Base-by-base conservation (phyloP, 2,113 vertebrate genomes). In the Periophthalmus modestus region DNA sequence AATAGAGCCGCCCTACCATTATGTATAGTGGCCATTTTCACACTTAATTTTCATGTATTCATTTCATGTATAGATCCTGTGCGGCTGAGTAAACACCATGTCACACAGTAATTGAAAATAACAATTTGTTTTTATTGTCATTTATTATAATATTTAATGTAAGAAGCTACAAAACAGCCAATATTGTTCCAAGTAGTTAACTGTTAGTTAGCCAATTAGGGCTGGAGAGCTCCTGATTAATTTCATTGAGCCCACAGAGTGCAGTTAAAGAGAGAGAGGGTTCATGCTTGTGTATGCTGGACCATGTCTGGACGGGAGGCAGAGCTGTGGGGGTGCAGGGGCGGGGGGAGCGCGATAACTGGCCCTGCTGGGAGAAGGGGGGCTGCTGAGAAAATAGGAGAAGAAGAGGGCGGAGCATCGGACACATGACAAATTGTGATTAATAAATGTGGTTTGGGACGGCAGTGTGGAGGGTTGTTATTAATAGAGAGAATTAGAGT, bases 401-500 rank as follows among this genome's bases (percentile, higher is more conserved):
- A 69, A 74, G 80, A 71, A 85, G 82, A 77, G 81, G 91, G 91
- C 82, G 90, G 90, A 91, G 89, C 86, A 59, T 85, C 13, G 87
- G 93, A 91, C 91, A 91, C 91, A 91, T 94, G 93, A 94, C 93
- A 94, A 94, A 94, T 94, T 93, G 93, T 94, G 93, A 94, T 94
- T 93, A 94, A 94, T 94, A 94, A 94, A 93, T 92, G 92, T 92
- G 91, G 88, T 94, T 91, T 82, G 82, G 91, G 91, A 89, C 72
- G 72, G 88, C 87, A 91, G 90, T 91, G 91, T 91, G 89, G 87
- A 90, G 88, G 88, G 89, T 88, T 91, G 88, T 93, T 94, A 93
- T 94, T 94, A 94, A 94, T 94, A 93, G 93, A 92, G 90, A 93
- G 92, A 94, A 94, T 94, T 92, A 93, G 91, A 92, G 87, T 83